Conservation (phyloP, 2,888 invertebrate genomes). For the Seladonia tumulorum region DNA sequence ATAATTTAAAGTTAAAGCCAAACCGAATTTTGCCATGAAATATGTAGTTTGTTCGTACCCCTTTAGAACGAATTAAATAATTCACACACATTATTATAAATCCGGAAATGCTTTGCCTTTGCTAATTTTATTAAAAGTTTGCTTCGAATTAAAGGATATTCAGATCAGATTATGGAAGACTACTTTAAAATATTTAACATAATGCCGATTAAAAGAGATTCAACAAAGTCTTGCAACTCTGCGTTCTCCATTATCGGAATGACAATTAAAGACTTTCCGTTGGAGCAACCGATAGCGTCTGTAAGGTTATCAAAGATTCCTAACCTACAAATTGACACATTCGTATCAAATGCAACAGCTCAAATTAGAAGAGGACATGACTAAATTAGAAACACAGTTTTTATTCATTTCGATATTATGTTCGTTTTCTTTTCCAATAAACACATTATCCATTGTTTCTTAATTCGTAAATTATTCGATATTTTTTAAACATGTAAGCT, state of each 20-base stretch:
- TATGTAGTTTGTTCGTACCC: neutral
- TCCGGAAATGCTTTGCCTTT: neutral
- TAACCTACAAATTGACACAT: neutral
- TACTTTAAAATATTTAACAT: neutral
- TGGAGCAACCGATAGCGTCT: neutral
- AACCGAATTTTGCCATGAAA: neutral
- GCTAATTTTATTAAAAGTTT: neutral
- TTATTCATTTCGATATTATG: neutral
- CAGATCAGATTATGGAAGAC: neutral
- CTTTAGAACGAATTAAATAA: neutral
- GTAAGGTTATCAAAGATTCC: too few relatives aligned
- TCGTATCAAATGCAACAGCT: neutral
- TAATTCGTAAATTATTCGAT: neutral
- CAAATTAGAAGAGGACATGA: neutral
- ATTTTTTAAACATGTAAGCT: neutral
- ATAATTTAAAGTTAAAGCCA: too few relatives aligned
- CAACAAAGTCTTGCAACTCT: neutral
- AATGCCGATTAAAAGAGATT: neutral
- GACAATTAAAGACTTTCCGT: neutral
- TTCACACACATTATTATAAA: neutral
- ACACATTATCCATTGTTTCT: neutral
- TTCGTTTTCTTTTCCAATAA: neutral
- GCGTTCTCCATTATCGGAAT: neutral
- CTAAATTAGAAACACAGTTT: neutral
- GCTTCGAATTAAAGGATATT: neutral